Percentiles rank a stretch among this genome's conserved stretches.
Evolutionary conservation across 2,113 vertebrate genomes (phyloP).

Genomic region (Microcebus griseorufus): DNA sequence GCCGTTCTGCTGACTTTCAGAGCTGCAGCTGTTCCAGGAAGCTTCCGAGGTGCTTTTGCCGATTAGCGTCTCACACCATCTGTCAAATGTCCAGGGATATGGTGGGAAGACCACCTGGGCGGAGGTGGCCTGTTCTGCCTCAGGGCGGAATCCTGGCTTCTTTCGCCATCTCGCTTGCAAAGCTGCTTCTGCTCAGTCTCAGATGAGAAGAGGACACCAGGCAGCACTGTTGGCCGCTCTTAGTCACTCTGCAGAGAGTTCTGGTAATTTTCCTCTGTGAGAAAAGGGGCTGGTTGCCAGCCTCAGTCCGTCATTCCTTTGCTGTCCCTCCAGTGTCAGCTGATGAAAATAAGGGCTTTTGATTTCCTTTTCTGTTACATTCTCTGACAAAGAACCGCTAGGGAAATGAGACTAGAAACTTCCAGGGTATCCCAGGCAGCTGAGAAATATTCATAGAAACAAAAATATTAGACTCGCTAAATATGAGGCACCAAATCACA

Average conservation of each 20-base stretch:
- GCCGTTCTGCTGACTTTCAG: neutral
- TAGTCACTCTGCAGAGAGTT: constrained; percentile 28
- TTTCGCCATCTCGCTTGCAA: neutral
- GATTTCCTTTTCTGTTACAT: constrained; percentile 56
- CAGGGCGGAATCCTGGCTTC: neutral
- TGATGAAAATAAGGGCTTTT: constrained; percentile 52
- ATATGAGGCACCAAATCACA: no score
- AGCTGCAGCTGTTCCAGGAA: neutral
- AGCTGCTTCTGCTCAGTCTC: constrained; percentile 1
- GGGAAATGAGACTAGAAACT: constrained; percentile 48
- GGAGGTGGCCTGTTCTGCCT: neutral
- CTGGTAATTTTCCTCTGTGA: constrained; percentile 79
- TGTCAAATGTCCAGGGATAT: neutral
- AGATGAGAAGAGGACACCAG: neutral
- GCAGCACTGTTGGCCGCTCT: neutral
- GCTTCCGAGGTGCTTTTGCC: accelerated
- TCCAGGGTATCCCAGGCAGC: constrained; percentile 41
- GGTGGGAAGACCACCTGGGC: neutral
- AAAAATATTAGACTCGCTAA: neutral
- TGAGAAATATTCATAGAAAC: constrained; percentile 46
- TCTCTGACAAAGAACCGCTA: neutral
- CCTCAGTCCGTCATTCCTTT: neutral
- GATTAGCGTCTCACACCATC: neutral
- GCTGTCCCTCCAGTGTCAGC: constrained; percentile 20
- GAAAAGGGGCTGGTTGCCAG: constrained; percentile 51